These are phyloP conservation scores for Cantharis nigra DNA, from an alignment of 2,888 invertebrate genomes.

Conservation along the genomic window DNA sequence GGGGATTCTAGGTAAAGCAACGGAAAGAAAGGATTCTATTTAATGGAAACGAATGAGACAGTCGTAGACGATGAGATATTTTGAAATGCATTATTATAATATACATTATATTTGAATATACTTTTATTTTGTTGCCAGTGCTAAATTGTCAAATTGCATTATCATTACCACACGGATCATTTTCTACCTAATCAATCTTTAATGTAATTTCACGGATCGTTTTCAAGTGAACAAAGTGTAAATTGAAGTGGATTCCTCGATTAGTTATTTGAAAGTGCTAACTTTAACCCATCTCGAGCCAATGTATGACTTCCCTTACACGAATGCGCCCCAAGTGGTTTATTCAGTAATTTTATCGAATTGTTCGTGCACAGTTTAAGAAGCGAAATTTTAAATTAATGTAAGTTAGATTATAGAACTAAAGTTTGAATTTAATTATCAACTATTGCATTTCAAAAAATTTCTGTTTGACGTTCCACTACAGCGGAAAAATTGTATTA, in stretches of 20 bases:
- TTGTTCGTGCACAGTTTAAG: slow-evolving; percentile 15
- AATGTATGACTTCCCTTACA: slow-evolving; percentile 23
- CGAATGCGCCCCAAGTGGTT: slow-evolving; percentile 23
- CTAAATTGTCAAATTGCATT: slow-evolving; percentile 2
- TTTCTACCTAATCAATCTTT: slow-evolving; percentile 15
- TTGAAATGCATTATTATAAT: slow-evolving; percentile 11
- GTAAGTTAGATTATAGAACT: background rate
- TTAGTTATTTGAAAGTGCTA: slow-evolving; percentile 28
- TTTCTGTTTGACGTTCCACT: background rate
- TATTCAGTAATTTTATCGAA: slow-evolving; percentile 17
- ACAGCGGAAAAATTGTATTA: background rate
- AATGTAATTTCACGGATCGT: slow-evolving; percentile 29
- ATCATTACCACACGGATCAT: slow-evolving; percentile 7
- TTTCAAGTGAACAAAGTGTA: slow-evolving; percentile 24
- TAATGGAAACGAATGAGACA: slow-evolving; percentile 35
- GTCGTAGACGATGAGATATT: slow-evolving; percentile 16
- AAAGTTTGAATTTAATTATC: background rate
- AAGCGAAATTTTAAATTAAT: background rate
- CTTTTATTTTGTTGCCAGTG: background rate
- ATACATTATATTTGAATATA: slow-evolving; percentile 6
- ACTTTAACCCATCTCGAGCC: slow-evolving; percentile 21
- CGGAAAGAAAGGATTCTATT: slow-evolving; percentile 31
- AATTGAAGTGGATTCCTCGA: slow-evolving; percentile 24
- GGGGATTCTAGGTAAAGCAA: slow-evolving; percentile 28
- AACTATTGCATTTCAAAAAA: background rate